Evolutionary conservation across 2,113 vertebrate genomes (phyloP).

Genomic region (Hemibagrus wyckioides): DNA sequence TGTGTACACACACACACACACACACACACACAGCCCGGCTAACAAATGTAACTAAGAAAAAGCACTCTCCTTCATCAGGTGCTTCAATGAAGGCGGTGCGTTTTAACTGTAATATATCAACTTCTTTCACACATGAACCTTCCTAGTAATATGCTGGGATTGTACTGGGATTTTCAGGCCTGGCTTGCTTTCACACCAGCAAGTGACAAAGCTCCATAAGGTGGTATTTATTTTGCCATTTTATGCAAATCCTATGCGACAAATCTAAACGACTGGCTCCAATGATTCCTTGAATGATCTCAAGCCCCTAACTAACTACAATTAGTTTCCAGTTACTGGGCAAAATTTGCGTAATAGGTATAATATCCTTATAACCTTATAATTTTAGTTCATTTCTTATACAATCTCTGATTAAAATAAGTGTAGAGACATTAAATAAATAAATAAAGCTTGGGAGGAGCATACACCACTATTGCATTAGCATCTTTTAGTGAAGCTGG

Average conservation of each 20-base stretch:
- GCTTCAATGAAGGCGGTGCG: neutral
- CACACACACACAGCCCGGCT: too few relatives aligned
- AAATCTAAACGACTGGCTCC: neutral
- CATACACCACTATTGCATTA: neutral
- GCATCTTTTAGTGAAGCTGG: neutral
- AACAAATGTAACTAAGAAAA: neutral
- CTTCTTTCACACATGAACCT: too few relatives aligned
- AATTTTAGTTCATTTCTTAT: neutral
- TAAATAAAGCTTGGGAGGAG: neutral
- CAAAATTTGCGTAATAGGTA: neutral
- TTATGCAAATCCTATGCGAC: neutral
- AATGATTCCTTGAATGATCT: neutral
- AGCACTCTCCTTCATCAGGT: neutral
- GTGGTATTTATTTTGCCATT: too few relatives aligned
- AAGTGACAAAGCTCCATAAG: neutral
- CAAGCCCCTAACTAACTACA: neutral
- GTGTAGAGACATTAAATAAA: neutral
- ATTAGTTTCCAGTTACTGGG: neutral
- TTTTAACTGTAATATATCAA: neutral
- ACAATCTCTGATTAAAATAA: neutral
- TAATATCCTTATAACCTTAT: neutral
- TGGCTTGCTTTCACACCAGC: neutral
- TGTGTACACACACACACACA: too few relatives aligned
- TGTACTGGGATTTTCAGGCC: neutral
- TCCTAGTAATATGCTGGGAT: neutral